Conservation (phyloP, 2,113 vertebrate genomes). For the Xerus inauris region DNA sequence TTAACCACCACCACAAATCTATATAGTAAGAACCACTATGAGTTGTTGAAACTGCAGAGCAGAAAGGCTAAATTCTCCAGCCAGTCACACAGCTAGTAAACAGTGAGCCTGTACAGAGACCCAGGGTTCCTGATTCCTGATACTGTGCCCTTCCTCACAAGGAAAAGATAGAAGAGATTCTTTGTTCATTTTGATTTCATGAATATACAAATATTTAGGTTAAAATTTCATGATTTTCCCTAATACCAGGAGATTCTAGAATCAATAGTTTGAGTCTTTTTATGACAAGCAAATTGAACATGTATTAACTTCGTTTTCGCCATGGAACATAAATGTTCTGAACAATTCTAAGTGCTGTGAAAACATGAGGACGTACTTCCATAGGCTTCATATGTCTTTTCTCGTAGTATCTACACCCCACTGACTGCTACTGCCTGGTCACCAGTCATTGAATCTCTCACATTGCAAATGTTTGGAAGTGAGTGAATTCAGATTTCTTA, state of each 20-base stretch:
- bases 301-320: background rate
- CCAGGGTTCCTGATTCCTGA: background rate
- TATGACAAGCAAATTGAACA: background rate
- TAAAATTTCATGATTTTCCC: background rate
- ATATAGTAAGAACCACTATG: background rate
- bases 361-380: background rate
- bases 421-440: accelerated
- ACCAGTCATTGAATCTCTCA: background rate
- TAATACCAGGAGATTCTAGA: background rate
- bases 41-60: background rate
- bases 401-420: accelerated
- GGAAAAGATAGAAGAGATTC: background rate
- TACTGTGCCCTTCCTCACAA: background rate
- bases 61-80: background rate
- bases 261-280: background rate
- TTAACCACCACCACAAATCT: background rate
- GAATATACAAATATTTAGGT: background rate
- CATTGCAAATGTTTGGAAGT: background rate
- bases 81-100: background rate
- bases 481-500: background rate
- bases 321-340: background rate
- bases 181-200: background rate
- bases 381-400: background rate
- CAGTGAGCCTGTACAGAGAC: background rate
- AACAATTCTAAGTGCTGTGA: background rate